Conservation (phyloP, 1,140 invertebrate genomes). For the Tetragonula clypearis region DNA sequence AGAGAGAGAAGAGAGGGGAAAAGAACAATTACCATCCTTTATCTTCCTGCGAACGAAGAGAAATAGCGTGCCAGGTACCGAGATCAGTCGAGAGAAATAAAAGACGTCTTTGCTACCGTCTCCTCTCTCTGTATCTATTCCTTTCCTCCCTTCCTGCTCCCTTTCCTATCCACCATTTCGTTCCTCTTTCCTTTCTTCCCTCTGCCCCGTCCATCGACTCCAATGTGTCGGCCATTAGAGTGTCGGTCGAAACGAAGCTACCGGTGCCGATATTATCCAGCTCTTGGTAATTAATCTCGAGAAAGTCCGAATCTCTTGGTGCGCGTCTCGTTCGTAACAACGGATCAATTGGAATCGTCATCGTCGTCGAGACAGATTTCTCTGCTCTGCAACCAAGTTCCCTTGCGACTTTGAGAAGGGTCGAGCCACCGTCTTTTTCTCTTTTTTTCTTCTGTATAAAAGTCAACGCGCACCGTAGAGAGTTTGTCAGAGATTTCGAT, state of each 20-base stretch:
- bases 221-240: slow-evolving; percentile 63
- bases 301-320: slow-evolving; percentile 40
- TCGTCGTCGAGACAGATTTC: background rate
- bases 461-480: no score
- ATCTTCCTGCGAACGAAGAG: slow-evolving; percentile 54
- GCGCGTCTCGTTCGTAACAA: background rate
- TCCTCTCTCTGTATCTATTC: slow-evolving; percentile 46
- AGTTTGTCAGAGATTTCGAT: no score
- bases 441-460: no score
- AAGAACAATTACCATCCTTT: slow-evolving; percentile 62
- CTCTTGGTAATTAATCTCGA: slow-evolving; percentile 66
- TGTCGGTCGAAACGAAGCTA: slow-evolving; percentile 60
- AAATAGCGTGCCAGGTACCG: slow-evolving; percentile 60
- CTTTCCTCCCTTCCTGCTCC: slow-evolving; percentile 14
- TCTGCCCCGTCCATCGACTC: slow-evolving; percentile 48
- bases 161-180: background rate
- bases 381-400: background rate
- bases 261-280: slow-evolving; percentile 65
- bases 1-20: slow-evolving; percentile 33
- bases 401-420: no score
- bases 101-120: slow-evolving; percentile 66
- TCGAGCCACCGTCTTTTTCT: no score
- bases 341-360: background rate
- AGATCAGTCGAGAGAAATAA: slow-evolving; percentile 58
- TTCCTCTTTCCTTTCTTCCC: slow-evolving; percentile 11